phyloP scores from a whole-genome alignment of 2,888 invertebrate species.

The Cantharis rufa region DNA sequence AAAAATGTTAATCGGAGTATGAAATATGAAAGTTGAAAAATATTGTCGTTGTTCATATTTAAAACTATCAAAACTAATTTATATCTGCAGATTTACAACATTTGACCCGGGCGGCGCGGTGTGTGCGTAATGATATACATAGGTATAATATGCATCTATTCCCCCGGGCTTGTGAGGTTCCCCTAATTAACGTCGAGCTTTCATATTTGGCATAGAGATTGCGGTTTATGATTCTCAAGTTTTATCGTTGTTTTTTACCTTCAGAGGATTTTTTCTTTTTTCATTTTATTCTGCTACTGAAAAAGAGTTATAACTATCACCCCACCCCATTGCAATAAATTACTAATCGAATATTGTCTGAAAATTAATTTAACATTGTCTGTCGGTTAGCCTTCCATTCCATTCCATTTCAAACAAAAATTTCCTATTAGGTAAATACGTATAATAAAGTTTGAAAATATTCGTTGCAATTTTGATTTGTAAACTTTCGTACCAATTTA shows the following conservation, averaged over 20 bases:
- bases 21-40: not conserved
- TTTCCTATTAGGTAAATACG: not conserved
- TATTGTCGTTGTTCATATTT: not conserved
- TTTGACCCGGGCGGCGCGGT: not conserved
- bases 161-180: not conserved
- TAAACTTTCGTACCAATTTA: not conserved
- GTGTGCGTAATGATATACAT: not conserved
- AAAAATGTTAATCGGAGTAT: not conserved
- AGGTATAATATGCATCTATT: not conserved
- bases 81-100: not conserved
- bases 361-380: no score
- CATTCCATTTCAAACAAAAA: not conserved
- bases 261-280: no score
- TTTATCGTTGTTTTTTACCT: not conserved
- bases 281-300: not conserved
- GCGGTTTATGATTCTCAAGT: not conserved
- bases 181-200: not conserved
- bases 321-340: no score
- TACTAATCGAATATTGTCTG: no score
- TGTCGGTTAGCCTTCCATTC: no score
- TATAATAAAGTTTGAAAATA: not conserved
- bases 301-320: not conserved
- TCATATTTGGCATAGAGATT: not conserved
- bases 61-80: not conserved
- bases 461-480: not conserved